Base-by-base conservation (phyloP, 2,113 vertebrate species). In the Halcyon malimbica region DNA sequence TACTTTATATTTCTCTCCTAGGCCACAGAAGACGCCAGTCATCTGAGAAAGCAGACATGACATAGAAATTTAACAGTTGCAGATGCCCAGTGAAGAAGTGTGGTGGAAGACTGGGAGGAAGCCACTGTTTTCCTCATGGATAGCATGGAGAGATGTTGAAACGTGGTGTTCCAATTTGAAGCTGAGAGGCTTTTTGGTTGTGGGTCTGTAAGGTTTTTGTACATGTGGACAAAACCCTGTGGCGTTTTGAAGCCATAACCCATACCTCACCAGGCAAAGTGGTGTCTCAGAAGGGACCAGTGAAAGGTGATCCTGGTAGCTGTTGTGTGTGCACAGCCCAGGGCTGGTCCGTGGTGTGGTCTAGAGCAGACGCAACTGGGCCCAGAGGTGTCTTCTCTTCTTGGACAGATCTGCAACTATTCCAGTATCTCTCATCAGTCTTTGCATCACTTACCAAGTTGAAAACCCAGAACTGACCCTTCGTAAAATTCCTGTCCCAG, bases 81-180 rank as follows among this genome's bases (percentile, higher is more conserved):
- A n/a, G 19, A 11, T 74, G 39, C 20, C 33, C 28, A 13, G 23
- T 46, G 44, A 60, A n/a, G 57, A 41, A 51, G 12, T 7, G 13
- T 35, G 10, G 14, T 75, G 13, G n/a, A 78, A 76, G 59, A 17
- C 33, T 65, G 23, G 6, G 42, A 68, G 1, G 14, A 70, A 68
- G 35, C 83, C 0, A 0, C 10, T 50, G 14, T 25, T 7, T 82
- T 79, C 33, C 7, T 64, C 16, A 14, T 48, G n/a, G 41, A 26
- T n/a, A 18, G 2, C 7, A 1, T 16, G 28, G 41, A 84, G 37
- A 70, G 31, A 1, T 0, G 1, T 71, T 74, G 44, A 53, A 87
- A 84, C 1, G 3, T 13, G 2, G 8, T 33, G 11, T 73, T 25
- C 23, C 3, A 3, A 13, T 81, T 87, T 64, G 29, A 60, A 89